Evolutionary conservation across 1,140 invertebrate genomes (phyloP).

Genomic region (Eufriesea mexicana): DNA sequence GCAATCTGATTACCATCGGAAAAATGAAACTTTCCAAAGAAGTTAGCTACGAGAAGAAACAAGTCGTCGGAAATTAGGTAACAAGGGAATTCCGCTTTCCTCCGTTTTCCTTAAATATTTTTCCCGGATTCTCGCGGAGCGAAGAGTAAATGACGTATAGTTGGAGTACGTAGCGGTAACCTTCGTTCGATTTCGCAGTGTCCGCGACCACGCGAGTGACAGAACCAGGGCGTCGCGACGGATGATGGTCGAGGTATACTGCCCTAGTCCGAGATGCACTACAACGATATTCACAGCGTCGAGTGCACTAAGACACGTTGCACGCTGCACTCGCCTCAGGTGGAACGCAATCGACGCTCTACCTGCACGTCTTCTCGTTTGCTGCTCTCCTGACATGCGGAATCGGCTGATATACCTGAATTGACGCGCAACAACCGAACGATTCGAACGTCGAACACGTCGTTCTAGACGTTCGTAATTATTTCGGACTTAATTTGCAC

Average conservation of each 20-base stretch:
- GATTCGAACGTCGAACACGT: not conserved
- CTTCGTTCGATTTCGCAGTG: not conserved
- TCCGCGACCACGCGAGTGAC: not conserved
- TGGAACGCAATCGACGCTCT: constrained; percentile 35
- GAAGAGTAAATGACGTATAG: not conserved
- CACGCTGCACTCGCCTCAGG: constrained; percentile 59
- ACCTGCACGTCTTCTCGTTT: constrained; percentile 59
- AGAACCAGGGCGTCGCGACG: constrained; percentile 11
- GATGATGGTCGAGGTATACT: constrained; percentile 53
- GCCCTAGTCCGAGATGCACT: constrained; percentile 62
- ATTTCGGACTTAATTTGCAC: too few species aligned
- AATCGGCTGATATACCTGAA: constrained; percentile 73
- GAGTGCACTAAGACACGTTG: constrained; percentile 59
- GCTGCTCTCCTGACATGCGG: constrained; percentile 72
- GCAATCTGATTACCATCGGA: not conserved
- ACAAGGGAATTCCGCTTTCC: not conserved
- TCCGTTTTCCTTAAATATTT: not conserved
- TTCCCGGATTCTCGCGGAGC: not conserved
- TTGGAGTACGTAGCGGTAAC: too few species aligned
- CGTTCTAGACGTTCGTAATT: too few species aligned
- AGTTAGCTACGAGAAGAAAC: too few species aligned
- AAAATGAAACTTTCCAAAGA: not conserved
- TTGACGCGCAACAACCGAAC: constrained; percentile 32
- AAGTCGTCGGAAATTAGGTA: not conserved
- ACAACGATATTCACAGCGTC: constrained; percentile 56